Percentiles rank a stretch among this genome's conserved stretches.
Conservation (phyloP, 2,888 invertebrate genomes). For the Amorpha juglandis region DNA sequence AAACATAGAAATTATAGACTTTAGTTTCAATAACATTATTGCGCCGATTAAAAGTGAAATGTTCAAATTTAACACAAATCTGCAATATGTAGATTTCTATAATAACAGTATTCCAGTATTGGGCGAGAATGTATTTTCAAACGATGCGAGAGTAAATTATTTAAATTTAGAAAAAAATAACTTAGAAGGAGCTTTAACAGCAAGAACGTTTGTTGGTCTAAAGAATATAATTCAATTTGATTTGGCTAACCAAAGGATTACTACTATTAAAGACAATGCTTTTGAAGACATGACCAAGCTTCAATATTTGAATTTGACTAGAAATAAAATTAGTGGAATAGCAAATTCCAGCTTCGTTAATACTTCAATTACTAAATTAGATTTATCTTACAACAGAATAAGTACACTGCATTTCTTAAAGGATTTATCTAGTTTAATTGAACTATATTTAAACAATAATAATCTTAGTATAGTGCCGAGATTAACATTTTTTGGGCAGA, state of each 20-base stretch:
- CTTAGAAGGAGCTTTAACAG: slow-evolving; percentile 54
- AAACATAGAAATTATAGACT: slow-evolving; percentile 55
- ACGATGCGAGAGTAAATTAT: slow-evolving; percentile 48
- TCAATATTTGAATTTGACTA: slow-evolving; percentile 59
- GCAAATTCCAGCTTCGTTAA: slow-evolving; percentile 55
- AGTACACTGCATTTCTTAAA: slow-evolving; percentile 54
- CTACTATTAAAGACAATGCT: slow-evolving; percentile 50
- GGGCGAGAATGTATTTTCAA: slow-evolving; percentile 60
- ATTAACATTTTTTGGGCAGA: slow-evolving; percentile 55
- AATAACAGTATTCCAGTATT: slow-evolving; percentile 54
- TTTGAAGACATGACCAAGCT: slow-evolving; percentile 55
- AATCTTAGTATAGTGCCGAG: slow-evolving; percentile 47
- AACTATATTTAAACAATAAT: slow-evolving; percentile 62
- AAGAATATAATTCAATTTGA: slow-evolving; percentile 50
- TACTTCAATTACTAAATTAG: slow-evolving; percentile 51
- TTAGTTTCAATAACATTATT: slow-evolving; percentile 62
- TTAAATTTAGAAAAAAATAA: slow-evolving; percentile 63
- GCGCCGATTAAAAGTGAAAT: slow-evolving; percentile 55
- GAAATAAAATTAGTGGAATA: slow-evolving; percentile 55
- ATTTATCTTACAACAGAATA: slow-evolving; percentile 64
- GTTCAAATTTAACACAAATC: slow-evolving; percentile 58
- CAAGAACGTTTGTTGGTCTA: slow-evolving; percentile 60
- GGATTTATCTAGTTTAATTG: slow-evolving; percentile 52
- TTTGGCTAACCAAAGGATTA: slow-evolving; percentile 58
- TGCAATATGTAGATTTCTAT: slow-evolving; percentile 58